These are phyloP conservation scores for Fulmarus glacialis DNA, from an alignment of 2,113 vertebrate species.

Conservation along the genomic window DNA sequence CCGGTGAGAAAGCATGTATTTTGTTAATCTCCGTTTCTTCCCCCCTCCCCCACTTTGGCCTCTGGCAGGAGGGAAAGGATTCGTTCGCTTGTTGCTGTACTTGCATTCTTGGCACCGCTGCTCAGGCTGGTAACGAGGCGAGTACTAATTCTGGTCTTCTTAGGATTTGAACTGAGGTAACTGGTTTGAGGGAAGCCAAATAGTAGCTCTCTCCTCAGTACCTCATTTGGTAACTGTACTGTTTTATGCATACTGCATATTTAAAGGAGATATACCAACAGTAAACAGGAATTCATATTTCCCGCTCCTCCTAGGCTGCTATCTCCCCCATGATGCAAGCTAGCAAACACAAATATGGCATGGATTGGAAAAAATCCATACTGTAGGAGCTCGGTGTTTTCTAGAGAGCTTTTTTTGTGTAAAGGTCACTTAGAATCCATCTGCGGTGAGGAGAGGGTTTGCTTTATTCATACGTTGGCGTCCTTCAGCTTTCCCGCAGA, in stretches of 20 bases:
- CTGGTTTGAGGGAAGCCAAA: not conserved
- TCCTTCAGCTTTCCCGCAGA: not conserved
- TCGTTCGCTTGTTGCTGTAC: not conserved
- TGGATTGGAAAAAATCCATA: not conserved
- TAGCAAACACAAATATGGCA: not conserved
- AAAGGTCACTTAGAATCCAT: not conserved
- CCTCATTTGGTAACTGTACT: not conserved
- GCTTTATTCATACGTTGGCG: not conserved
- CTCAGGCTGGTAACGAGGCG: not conserved
- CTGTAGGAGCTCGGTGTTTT: not conserved
- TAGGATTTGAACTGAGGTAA: not conserved
- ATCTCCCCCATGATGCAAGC: not conserved
- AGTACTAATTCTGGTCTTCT: not conserved
- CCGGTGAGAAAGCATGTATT: not conserved
- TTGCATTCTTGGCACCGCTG: not conserved
- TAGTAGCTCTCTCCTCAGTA: not conserved
- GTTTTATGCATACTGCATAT: not conserved
- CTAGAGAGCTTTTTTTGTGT: not conserved
- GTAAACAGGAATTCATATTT: not conserved
- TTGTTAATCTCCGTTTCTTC: not conserved
- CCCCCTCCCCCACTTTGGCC: not conserved
- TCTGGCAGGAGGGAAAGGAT: not conserved
- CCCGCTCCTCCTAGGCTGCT: not conserved
- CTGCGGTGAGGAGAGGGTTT: not conserved
- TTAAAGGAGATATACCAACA: not conserved